These are phyloP conservation scores for Eulithis prunata DNA, from an alignment of 2,888 invertebrate species.

Conservation along the genomic window DNA sequence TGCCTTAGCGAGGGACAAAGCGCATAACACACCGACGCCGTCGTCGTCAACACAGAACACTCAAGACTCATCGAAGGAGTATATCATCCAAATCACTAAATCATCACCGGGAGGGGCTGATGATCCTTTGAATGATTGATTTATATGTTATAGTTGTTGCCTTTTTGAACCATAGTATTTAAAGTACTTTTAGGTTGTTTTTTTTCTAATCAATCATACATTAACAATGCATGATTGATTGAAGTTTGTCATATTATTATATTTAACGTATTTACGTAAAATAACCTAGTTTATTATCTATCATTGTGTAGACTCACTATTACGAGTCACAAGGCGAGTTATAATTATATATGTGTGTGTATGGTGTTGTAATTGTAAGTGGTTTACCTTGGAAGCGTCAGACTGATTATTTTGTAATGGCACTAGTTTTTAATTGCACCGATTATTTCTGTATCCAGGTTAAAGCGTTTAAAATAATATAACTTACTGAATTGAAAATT, in stretches of 20 bases:
- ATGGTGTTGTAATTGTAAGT: not conserved
- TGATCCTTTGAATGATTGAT: not conserved
- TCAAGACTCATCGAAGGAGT: not conserved
- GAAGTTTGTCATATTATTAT: no score
- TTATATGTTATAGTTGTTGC: no score
- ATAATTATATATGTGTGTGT: no score
- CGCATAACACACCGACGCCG: not conserved
- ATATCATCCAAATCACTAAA: not conserved
- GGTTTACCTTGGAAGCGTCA: slow-evolving; percentile 29
- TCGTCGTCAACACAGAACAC: not conserved
- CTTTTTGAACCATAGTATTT: no score
- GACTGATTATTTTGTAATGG: slow-evolving; percentile 22
- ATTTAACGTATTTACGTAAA: no score
- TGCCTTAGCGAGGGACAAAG: not conserved
- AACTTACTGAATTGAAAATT: not conserved
- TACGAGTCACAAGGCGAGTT: no score
- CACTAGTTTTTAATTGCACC: slow-evolving; percentile 18
- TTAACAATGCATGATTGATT: no score
- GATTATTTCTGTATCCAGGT: slow-evolving; percentile 7
- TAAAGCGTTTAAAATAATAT: not conserved
- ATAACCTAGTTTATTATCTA: no score
- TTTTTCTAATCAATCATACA: no score
- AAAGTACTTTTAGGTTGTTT: no score
- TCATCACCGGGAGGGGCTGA: not conserved
- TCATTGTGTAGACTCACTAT: no score